These are phyloP conservation scores for Listronotus oregonensis DNA, from an alignment of 1,140 invertebrate species.

Conservation along the genomic window DNA sequence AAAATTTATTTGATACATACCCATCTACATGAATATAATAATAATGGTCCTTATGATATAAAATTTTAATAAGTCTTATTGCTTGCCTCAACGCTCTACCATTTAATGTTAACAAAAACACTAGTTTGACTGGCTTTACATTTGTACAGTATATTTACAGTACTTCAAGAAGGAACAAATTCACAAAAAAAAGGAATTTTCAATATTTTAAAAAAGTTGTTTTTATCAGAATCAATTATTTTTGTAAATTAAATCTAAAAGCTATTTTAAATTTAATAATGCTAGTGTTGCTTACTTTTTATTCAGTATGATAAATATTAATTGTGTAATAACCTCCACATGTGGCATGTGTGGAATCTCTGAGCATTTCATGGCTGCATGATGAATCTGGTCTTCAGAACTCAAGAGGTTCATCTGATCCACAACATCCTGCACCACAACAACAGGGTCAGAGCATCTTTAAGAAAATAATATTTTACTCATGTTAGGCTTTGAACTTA, in stretches of 20 bases:
- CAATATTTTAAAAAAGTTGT: too few species aligned
- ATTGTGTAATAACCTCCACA: slow-evolving; percentile 90
- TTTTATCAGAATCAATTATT: too few species aligned
- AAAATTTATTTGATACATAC: slow-evolving; percentile 70
- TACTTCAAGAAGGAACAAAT: slow-evolving; percentile 71
- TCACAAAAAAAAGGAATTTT: slow-evolving; percentile 60
- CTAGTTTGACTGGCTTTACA: slow-evolving; percentile 71
- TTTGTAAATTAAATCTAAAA: too few species aligned
- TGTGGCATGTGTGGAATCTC: slow-evolving; percentile 67
- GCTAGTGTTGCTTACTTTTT: slow-evolving; percentile 63
- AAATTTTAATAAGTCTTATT: slow-evolving; percentile 82
- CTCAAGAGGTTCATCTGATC: slow-evolving; percentile 72
- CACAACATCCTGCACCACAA: slow-evolving; percentile 91
- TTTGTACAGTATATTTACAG: slow-evolving; percentile 60
- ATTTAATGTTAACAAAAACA: slow-evolving; percentile 94
- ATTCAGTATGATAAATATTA: slow-evolving; percentile 86
- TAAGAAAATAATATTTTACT: neutral
- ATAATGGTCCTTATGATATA: slow-evolving; percentile 88
- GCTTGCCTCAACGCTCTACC: slow-evolving; percentile 94
- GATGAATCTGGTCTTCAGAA: slow-evolving; percentile 69
- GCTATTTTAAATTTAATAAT: neutral
- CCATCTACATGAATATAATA: slow-evolving; percentile 98
- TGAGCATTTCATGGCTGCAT: slow-evolving; percentile 88
- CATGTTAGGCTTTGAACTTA: slow-evolving; percentile 56
- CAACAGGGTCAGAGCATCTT: slow-evolving; percentile 40